phyloP scores from a whole-genome alignment of 1,140 invertebrate genomes.

The Tenebrio molitor region DNA sequence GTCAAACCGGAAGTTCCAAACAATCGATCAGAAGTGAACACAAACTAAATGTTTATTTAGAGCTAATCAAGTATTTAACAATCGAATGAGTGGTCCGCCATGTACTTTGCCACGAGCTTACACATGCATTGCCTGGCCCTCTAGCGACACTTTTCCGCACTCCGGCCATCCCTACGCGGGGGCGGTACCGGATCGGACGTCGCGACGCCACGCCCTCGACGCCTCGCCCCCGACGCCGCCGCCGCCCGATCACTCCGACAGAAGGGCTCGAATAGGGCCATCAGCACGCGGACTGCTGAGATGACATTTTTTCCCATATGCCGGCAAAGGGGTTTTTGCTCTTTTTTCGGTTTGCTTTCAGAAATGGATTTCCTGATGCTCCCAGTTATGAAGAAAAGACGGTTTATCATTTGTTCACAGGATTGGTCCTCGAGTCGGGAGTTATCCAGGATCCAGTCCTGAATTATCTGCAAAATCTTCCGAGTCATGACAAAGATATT shows the following conservation, averaged over 20 bases:
- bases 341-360: constrained; percentile 11
- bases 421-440: no score
- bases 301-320: constrained; percentile 34
- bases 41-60: constrained; percentile 52
- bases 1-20: constrained; percentile 36
- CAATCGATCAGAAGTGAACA: constrained; percentile 47
- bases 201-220: constrained; percentile 15
- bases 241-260: constrained; percentile 22
- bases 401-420: no score
- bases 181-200: constrained; percentile 25
- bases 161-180: constrained; percentile 48
- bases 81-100: constrained; percentile 53
- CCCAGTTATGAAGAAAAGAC: no score
- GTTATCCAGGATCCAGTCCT: no score
- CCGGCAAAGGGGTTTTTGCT: constrained; percentile 8
- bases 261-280: constrained; percentile 15
- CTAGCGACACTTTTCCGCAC: constrained; percentile 47
- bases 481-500: no score
- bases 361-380: constrained; percentile 12
- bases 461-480: no score
- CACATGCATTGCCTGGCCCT: constrained; percentile 49
- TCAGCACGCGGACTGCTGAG: constrained; percentile 29
- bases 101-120: constrained; percentile 49
- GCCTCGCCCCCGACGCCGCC: neutral
- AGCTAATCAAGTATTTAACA: constrained; percentile 54